A percentile compares a stretch with the other conserved stretches of the same genome.
Conservation (phyloP, 2,797 vertebrate species). For the Myotis pilosus region DNA sequence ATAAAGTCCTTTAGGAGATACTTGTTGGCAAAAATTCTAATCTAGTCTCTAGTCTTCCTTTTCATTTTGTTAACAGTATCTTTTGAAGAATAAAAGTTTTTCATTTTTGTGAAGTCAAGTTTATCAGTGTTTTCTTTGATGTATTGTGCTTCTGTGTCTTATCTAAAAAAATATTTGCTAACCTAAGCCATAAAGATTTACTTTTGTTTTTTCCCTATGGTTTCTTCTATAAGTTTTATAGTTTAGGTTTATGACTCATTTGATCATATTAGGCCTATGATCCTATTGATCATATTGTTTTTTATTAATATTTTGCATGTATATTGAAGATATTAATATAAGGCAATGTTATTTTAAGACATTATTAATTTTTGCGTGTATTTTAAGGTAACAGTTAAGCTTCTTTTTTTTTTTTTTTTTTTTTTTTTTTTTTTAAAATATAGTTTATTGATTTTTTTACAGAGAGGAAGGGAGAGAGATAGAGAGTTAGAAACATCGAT, state of each 20-base stretch:
- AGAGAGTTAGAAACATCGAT: too few species aligned
- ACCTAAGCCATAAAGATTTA: background rate
- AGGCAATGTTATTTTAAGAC: background rate
- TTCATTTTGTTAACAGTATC: background rate
- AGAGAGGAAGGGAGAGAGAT: too few species aligned
- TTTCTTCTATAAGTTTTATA: background rate
- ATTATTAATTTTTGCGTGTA: background rate
- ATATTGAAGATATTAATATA: background rate
- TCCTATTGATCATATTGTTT: background rate
- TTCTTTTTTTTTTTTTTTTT: too few species aligned
- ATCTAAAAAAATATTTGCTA: background rate
- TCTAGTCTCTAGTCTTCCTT: background rate
- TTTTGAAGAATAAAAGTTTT: background rate
- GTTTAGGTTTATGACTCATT: background rate
- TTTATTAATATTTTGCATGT: background rate
- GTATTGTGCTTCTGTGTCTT: background rate
- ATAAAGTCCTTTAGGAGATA: background rate
- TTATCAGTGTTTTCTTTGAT: constrained; percentile 1
- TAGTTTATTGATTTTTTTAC: too few species aligned
- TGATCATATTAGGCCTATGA: background rate
- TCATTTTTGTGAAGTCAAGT: background rate
- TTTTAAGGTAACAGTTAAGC: background rate
- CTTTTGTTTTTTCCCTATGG: background rate
- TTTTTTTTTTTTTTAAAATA: too few species aligned
- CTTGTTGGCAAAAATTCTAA: background rate